phyloP scores from a whole-genome alignment of 2,113 vertebrate genomes.

The Pituophis catenifer region DNA sequence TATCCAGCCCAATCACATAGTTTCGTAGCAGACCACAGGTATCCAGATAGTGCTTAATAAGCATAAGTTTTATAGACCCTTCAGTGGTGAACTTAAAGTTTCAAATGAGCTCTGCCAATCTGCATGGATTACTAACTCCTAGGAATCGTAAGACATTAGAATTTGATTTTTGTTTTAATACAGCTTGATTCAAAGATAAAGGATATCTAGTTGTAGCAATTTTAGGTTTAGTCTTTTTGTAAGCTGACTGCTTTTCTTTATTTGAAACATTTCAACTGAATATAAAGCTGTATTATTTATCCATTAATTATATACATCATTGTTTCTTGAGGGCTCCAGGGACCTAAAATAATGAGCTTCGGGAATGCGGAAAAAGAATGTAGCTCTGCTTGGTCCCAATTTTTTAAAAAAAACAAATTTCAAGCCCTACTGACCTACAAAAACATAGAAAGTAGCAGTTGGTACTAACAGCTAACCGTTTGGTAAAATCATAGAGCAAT shows the following conservation, averaged over 20 bases:
- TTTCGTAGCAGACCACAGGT: no score
- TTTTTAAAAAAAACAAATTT: neutral
- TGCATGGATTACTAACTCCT: slow-evolving; percentile 25
- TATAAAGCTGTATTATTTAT: neutral
- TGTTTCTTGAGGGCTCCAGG: neutral
- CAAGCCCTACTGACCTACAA: neutral
- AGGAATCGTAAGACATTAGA: slow-evolving; percentile 8
- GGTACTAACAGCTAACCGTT: neutral
- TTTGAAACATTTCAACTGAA: neutral
- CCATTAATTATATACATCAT: slow-evolving; percentile 1
- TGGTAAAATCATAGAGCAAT: neutral
- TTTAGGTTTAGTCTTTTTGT: neutral
- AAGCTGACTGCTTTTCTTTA: neutral
- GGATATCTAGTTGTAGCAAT: neutral
- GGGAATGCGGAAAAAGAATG: neutral
- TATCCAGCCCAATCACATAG: no score
- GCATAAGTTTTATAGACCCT: slow-evolving; percentile 43
- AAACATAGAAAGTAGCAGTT: neutral
- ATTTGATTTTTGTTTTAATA: neutral
- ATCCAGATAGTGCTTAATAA: neutral
- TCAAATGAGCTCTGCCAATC: slow-evolving; percentile 8
- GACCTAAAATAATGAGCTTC: neutral
- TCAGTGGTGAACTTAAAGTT: slow-evolving; percentile 18
- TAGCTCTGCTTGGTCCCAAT: neutral
- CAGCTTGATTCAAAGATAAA: neutral